Conservation (phyloP, 2,888 invertebrate species). For the Aphidoletes aphidimyza region DNA sequence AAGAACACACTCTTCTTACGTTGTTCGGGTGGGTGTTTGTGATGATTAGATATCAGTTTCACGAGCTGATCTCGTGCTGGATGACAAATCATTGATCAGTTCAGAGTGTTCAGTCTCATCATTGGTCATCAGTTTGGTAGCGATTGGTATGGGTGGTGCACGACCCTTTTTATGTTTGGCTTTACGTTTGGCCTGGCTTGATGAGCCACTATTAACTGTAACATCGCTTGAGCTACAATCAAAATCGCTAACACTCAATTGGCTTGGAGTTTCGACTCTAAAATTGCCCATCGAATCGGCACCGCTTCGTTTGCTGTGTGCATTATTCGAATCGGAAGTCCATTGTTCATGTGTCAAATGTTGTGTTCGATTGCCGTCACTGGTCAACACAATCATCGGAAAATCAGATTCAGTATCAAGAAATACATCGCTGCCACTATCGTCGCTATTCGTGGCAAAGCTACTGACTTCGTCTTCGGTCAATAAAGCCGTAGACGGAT, state of each 20-base stretch:
- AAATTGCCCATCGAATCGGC: neutral
- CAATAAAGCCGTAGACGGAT: constrained; percentile 63
- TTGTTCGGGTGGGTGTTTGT: neutral
- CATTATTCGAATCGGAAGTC: neutral
- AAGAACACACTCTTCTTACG: constrained; percentile 37
- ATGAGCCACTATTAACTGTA: neutral
- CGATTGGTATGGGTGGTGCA: constrained; percentile 62
- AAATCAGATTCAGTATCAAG: constrained; percentile 56
- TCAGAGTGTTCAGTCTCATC: neutral
- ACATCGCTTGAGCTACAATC: constrained; percentile 55
- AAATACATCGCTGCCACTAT: constrained; percentile 57
- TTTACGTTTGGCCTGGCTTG: neutral
- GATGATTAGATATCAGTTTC: constrained; percentile 45
- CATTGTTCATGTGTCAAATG: too few relatives aligned
- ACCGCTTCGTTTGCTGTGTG: neutral
- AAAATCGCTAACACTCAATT: constrained; percentile 51
- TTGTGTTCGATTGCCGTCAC: too few relatives aligned
- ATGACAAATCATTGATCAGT: neutral
- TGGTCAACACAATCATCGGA: neutral
- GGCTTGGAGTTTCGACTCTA: constrained; percentile 36
- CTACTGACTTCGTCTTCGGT: constrained; percentile 64
- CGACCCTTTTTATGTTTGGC: constrained; percentile 63
- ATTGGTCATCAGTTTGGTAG: neutral
- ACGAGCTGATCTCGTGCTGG: neutral
- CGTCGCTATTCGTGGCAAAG: constrained; percentile 61